A percentile compares a stretch with the other conserved stretches of the same genome.
Conservation (phyloP, 1,140 invertebrate genomes). For the Hydropsyche tenuis region DNA sequence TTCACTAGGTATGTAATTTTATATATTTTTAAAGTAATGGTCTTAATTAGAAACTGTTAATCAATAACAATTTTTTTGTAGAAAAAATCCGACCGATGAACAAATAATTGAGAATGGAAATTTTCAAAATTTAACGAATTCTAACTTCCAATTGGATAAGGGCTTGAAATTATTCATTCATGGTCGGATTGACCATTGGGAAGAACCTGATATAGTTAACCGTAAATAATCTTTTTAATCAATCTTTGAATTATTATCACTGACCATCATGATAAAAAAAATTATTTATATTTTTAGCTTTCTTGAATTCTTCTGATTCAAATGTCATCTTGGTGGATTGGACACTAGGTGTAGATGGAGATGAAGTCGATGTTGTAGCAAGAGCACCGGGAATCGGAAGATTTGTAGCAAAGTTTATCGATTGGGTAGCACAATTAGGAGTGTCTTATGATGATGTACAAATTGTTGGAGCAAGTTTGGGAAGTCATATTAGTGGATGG, state of each 20-base stretch:
- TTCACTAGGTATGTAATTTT: no score
- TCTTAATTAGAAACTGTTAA: no score
- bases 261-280: no score
- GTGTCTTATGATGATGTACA: slow-evolving; percentile 68
- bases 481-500: slow-evolving; percentile 90
- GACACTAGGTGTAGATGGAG: slow-evolving; percentile 22
- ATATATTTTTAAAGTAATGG: no score
- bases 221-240: no score
- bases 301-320: slow-evolving; percentile 53
- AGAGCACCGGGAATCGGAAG: slow-evolving; percentile 55
- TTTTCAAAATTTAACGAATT: neutral
- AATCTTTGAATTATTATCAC: no score
- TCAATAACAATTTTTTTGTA: no score
- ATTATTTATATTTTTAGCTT: slow-evolving; percentile 54
- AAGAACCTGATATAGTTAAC: no score
- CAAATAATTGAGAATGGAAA: neutral
- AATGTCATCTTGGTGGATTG: slow-evolving; percentile 48
- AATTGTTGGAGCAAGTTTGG: slow-evolving; percentile 85
- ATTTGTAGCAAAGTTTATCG: slow-evolving; percentile 59
- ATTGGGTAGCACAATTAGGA: slow-evolving; percentile 48
- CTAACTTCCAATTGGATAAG: slow-evolving; percentile 33
- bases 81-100: no score
- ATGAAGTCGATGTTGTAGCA: slow-evolving; percentile 55
- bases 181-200: slow-evolving; percentile 32
- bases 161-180: slow-evolving; percentile 39